Percentiles rank a stretch among this genome's conserved stretches.
Conservation (phyloP, 2,797 vertebrate genomes). For the Anableps anableps region DNA sequence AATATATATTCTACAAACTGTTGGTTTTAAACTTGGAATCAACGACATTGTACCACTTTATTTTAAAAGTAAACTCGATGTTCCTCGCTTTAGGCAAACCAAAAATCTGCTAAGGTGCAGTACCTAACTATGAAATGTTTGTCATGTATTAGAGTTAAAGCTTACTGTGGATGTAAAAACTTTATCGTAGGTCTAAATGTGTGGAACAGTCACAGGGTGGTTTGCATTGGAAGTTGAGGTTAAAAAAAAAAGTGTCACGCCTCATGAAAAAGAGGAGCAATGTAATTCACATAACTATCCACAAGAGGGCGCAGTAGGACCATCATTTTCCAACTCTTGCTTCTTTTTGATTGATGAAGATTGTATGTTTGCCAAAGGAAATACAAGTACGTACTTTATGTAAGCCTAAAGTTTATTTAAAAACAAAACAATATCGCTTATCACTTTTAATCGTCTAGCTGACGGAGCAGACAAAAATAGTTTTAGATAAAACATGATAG, state of each 20-base stretch:
- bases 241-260: not conserved
- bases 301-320: conserved; percentile 20
- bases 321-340: too few relatives aligned
- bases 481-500: not conserved
- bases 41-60: not conserved
- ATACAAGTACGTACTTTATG: not conserved
- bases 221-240: not conserved
- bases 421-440: not conserved
- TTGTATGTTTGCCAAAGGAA: not conserved
- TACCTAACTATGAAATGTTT: not conserved
- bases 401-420: not conserved
- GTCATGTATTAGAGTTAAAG: not conserved
- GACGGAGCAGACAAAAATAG: not conserved
- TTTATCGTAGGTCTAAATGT: not conserved
- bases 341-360: too few relatives aligned
- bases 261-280: not conserved
- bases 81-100: not conserved
- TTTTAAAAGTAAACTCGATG: not conserved
- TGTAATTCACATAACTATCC: not conserved
- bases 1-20: not conserved
- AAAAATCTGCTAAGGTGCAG: not conserved
- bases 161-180: not conserved
- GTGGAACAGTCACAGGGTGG: not conserved
- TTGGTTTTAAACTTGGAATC: not conserved
- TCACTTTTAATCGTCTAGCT: not conserved